These are phyloP conservation scores for Scalopus aquaticus DNA, from an alignment of 2,113 vertebrate genomes.

Conservation along the genomic window DNA sequence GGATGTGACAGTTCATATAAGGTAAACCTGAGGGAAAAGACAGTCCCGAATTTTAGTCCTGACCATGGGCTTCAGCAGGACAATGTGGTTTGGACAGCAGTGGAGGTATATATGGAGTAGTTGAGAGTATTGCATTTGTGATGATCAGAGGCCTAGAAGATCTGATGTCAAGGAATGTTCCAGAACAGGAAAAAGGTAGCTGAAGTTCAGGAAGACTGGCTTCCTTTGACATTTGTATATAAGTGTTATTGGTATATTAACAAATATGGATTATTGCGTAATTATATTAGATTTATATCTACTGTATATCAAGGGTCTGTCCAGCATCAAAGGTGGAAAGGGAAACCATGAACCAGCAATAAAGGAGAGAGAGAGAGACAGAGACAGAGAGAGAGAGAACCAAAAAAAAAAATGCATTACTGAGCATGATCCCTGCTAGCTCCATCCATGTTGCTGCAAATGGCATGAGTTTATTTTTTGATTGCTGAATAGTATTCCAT, in stretches of 20 bases:
- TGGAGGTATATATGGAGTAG: background rate
- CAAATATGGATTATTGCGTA: background rate
- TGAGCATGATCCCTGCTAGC: too few species aligned
- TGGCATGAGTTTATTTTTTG: too few species aligned
- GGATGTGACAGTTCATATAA: background rate
- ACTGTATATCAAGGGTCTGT: background rate
- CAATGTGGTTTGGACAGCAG: background rate
- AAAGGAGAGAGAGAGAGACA: background rate
- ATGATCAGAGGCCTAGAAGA: background rate
- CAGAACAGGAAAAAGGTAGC: background rate
- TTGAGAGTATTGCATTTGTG: too few species aligned
- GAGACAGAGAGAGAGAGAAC: background rate
- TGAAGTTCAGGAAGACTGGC: background rate
- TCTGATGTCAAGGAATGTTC: background rate
- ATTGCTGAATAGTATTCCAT: too few species aligned
- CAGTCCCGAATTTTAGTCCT: background rate
- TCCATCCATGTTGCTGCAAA: too few species aligned
- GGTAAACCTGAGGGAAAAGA: background rate
- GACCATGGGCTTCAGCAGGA: background rate
- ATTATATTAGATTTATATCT: background rate
- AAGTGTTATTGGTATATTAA: background rate
- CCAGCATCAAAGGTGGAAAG: background rate
- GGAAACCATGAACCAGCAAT: background rate
- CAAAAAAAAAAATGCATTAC: too few species aligned
- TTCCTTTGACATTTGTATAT: background rate